phyloP scores from a whole-genome alignment of 2,113 vertebrate species.

The Leucopsar rothschildi region DNA sequence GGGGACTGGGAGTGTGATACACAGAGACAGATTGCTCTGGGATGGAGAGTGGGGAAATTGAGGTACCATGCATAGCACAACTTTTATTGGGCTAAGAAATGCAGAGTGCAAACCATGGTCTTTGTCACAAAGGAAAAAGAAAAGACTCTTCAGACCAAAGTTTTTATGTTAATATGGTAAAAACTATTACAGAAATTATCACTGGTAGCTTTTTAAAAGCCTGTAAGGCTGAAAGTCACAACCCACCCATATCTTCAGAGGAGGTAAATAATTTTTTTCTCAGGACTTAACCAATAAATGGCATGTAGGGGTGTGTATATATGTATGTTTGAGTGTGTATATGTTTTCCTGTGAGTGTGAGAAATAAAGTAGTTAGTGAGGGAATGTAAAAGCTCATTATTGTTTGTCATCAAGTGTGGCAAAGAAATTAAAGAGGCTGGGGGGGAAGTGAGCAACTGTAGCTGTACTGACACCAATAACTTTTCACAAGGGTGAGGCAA shows the following conservation, averaged over 20 bases:
- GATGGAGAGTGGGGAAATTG: not conserved
- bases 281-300: not conserved
- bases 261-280: not conserved
- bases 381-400: constrained; percentile 27
- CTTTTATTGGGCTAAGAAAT: not conserved
- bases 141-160: not conserved
- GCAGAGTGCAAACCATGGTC: not conserved
- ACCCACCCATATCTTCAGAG: not conserved
- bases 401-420: not conserved
- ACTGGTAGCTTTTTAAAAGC: not conserved
- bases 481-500: constrained; percentile 51
- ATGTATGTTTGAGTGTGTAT: not conserved
- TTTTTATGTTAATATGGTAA: not conserved
- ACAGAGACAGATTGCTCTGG: not conserved
- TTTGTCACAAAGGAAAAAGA: not conserved
- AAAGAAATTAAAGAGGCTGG: constrained; percentile 45
- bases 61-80: not conserved
- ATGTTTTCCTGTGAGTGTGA: not conserved
- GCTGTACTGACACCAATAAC: constrained; percentile 48
- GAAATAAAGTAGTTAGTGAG: not conserved
- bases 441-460: not conserved
- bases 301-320: not conserved
- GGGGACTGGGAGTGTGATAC: not conserved
- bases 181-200: not conserved
- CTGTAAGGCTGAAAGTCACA: not conserved